Conservation (phyloP, 2,113 vertebrate species). For the Tympanuchus pallidicinctus region DNA sequence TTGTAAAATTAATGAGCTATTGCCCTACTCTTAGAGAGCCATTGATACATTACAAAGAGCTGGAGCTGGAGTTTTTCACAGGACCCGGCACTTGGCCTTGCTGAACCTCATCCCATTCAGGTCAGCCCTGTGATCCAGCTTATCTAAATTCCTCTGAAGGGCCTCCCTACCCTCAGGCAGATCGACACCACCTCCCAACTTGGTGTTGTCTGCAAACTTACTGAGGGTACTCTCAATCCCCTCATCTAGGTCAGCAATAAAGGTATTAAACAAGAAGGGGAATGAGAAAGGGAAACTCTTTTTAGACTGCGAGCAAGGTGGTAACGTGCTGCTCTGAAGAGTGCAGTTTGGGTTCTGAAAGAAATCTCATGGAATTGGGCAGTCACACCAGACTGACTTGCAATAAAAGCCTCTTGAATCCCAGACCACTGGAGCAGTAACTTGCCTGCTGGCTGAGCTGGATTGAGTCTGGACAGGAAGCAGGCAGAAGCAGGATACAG, state of each 20-base stretch:
- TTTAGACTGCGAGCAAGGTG: accelerated
- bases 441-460: accelerated
- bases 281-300: neutral
- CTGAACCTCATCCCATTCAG: no score
- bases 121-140: no score
- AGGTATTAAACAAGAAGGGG: no score
- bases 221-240: no score
- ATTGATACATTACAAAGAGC: neutral
- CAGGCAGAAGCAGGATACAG: neutral
- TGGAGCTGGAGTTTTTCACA: neutral
- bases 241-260: no score
- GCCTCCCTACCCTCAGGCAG: no score
- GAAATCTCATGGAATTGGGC: neutral
- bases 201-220: no score
- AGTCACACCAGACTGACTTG: neutral
- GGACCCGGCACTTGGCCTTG: no score
- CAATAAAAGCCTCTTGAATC: neutral
- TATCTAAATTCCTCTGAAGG: no score
- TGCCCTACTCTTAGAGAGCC: neutral
- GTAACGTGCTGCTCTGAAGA: neutral
- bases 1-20: slow-evolving; percentile 44
- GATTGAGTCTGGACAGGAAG: neutral
- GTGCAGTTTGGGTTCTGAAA: neutral
- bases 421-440: neutral
- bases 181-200: no score